Base-by-base conservation (phyloP, 1,140 invertebrate species). In the Stegodyphus mimosarum region DNA sequence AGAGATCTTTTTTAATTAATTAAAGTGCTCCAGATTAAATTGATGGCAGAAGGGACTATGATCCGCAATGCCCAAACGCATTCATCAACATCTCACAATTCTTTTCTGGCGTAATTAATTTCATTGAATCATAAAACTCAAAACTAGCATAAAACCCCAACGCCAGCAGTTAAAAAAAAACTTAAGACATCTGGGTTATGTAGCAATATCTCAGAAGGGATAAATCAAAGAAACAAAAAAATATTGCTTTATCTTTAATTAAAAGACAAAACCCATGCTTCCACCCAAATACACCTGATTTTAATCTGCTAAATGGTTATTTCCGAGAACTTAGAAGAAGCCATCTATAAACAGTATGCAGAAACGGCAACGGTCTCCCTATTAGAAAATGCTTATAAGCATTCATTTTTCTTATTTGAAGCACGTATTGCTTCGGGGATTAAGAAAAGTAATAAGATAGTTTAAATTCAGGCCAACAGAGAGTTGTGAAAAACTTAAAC, bases 181-280 rank as follows among this genome's bases (percentile, higher is more conserved):
- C 3, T 18, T 18, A 51, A 71, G 7, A 13, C 69, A 71, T 71
- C 69, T 71, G 69, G 69, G 49, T 71, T 71, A 48, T 71, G 33
- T 71, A 71, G 33, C 33, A 71, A 50, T 50, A 48, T 7, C 55
- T 11, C 9, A 60, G 9, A 71, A 15, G 6, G 11, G 49, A 71
- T 50, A 71, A 71, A 71, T 71, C 69, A 71, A 18, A 13, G 33
- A 0, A n/a, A 6, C 13, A 67, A 67, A 49, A 49, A 71, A 18
- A n/a, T 71, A 71, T 71, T 49, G 49, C 69, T 71, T 49, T 71
- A 71, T 51, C 33, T 71, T 71, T 71, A 71, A 71, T 71, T 71
- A 71, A 71, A 71, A 71, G 69, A 49, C 18, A 71, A 10, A 50
- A 71, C 33, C 15, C 66, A 51, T 50, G 49, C 7, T 71, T 50